A percentile compares a stretch with the other conserved stretches of the same genome.
phyloP scores from a whole-genome alignment of 2,888 invertebrate genomes.

The Drosophila multiciliata region DNA sequence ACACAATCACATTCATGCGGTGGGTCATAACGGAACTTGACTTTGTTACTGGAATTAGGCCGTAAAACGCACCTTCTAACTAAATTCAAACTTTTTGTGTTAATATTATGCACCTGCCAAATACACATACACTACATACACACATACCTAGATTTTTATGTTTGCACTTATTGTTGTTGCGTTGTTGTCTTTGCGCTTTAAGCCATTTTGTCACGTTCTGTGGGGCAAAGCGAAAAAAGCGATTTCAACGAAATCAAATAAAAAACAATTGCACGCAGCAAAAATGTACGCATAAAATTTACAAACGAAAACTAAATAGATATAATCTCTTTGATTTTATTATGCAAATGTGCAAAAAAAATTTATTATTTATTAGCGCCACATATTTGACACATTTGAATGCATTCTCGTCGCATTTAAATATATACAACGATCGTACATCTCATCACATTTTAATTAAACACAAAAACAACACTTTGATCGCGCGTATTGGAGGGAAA shows the following conservation, averaged over 20 bases:
- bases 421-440: neutral
- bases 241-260: slow-evolving; percentile 47
- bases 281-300: slow-evolving; percentile 43
- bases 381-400: slow-evolving; percentile 57
- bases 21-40: slow-evolving; percentile 22
- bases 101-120: slow-evolving; percentile 34
- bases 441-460: slow-evolving; percentile 26
- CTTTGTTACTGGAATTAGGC: slow-evolving; percentile 20
- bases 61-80: slow-evolving; percentile 27
- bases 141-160: slow-evolving; percentile 6
- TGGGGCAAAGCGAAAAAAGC: slow-evolving; percentile 34
- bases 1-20: neutral
- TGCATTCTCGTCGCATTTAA: neutral
- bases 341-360: slow-evolving; percentile 53
- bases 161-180: slow-evolving; percentile 26
- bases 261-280: slow-evolving; percentile 48
- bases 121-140: neutral
- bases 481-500: slow-evolving; percentile 20
- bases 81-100: slow-evolving; percentile 51
- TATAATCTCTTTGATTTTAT: slow-evolving; percentile 48
- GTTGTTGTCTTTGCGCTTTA: slow-evolving; percentile 32
- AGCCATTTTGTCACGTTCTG: slow-evolving; percentile 70
- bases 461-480: slow-evolving; percentile 39
- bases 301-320: slow-evolving; percentile 60
- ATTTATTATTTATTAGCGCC: slow-evolving; percentile 58